These are phyloP conservation scores for Crossocerus cetratus DNA, from an alignment of 2,888 invertebrate genomes.

Conservation along the genomic window DNA sequence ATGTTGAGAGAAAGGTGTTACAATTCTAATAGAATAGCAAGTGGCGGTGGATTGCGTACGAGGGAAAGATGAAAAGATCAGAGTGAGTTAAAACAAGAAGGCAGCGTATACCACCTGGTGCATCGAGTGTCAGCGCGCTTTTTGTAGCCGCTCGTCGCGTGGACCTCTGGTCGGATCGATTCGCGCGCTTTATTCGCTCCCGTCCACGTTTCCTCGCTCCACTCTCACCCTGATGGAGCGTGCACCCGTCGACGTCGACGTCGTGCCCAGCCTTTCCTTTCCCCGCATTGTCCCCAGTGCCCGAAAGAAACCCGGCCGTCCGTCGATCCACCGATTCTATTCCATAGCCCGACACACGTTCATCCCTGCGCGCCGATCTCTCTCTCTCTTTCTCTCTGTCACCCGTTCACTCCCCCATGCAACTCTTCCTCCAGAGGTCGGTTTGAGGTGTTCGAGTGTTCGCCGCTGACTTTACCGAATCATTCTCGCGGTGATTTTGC, in stretches of 20 bases:
- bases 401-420: too few species aligned
- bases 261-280: conserved; percentile 13
- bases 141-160: conserved; percentile 20
- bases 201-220: background rate
- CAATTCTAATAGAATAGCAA: too few species aligned
- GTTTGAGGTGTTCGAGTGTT: too few species aligned
- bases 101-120: conserved; percentile 35
- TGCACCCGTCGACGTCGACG: background rate
- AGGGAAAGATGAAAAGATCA: background rate
- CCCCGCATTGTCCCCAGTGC: background rate
- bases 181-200: conserved; percentile 30
- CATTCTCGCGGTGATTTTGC: too few species aligned
- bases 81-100: background rate
- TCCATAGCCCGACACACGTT: conserved; percentile 1
- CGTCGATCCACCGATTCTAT: too few species aligned
- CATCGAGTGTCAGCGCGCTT: conserved; percentile 9
- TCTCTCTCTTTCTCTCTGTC: too few species aligned
- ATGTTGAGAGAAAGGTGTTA: too few species aligned
- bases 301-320: conserved; percentile 5
- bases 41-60: background rate
- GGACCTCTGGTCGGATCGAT: conserved; percentile 34
- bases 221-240: background rate
- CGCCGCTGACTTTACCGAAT: too few species aligned
- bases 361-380: conserved; percentile 19
- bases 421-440: too few species aligned